Conservation (phyloP, 2,113 vertebrate species). For the Craseonycteris thonglongyai region DNA sequence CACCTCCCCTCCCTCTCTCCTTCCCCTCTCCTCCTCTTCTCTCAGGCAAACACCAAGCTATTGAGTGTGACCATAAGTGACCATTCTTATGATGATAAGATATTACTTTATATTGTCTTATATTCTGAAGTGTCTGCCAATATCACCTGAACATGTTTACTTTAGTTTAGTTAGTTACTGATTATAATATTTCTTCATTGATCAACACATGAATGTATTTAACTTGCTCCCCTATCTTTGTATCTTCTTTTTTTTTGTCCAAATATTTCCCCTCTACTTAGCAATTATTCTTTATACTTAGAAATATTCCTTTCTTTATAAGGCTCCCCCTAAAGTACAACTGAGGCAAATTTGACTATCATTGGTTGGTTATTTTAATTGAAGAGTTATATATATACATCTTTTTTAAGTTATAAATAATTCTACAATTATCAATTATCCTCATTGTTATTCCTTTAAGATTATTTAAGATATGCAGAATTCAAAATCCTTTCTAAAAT, state of each 20-base stretch:
- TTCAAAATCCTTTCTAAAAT: background rate
- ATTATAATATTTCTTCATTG: background rate
- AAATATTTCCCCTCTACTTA: background rate
- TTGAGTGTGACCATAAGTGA: too few species aligned
- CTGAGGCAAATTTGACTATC: background rate
- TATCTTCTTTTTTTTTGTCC: background rate
- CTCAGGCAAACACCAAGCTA: too few species aligned
- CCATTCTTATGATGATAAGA: background rate
- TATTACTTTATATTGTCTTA: background rate
- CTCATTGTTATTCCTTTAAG: background rate
- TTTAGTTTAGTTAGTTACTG: background rate
- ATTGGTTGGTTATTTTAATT: background rate
- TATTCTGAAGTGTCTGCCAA: background rate
- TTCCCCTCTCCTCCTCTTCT: too few species aligned
- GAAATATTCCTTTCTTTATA: background rate
- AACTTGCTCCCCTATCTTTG: background rate
- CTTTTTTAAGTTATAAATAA: background rate
- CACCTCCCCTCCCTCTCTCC: too few species aligned
- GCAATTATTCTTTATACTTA: background rate
- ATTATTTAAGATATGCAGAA: background rate
- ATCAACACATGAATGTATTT: background rate
- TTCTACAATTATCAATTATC: background rate
- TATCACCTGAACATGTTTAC: background rate
- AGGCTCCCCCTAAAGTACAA: background rate
- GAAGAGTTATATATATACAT: background rate